Base-by-base conservation (phyloP, 35 echinoderm and acorn worm genomes). In the Lytechinus variegatus region DNA sequence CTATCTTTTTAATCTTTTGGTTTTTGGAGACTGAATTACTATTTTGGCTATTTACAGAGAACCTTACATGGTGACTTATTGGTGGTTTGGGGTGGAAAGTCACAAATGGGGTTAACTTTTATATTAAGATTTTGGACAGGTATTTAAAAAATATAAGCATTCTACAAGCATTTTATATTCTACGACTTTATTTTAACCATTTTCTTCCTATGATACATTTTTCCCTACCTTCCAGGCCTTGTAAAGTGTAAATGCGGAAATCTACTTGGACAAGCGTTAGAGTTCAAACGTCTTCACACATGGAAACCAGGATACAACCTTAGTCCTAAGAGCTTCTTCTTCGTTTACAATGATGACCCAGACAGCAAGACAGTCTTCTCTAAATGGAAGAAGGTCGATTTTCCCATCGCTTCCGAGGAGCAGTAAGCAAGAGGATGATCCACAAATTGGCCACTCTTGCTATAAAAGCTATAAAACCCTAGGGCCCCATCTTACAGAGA, bases 341-440 rank as follows among this genome's bases (percentile, higher is more conserved):
- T 90, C 52, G 13, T 52, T 1, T 90, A 90, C 88, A 10, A 90
- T 44, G 29, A 52, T 11, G 28, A 90, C 29, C 29, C 28, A 44
- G 7, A 54, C 28, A 90, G 88, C 52, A 54, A 90, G 52, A 10
- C 7, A 9, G 52, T 54, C 88, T 90, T 90, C 24, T 14, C 28
- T 33, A 90, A 90, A 44, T 90, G 88, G 88, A 90, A 90, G 88
- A 90, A 90, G 88, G 88, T 29, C 1, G 88, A 90, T 54, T 90
- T 90, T 90, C 29, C 28, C 6, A 90, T 90, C 5, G 88, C 88
- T 90, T 90, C 88, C 11, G 88, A 90, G 52, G 10, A 90, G 66
- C 66, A 79, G 21, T 79, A 79, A 79, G 16, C 66, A n/a, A 79
- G 66, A 4, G 16, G 21, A 8, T 24, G 21, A 5, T 79, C 66